Evolutionary conservation across 2,888 invertebrate genomes (phyloP).

Genomic region (Trileptium ribeirensis): DNA sequence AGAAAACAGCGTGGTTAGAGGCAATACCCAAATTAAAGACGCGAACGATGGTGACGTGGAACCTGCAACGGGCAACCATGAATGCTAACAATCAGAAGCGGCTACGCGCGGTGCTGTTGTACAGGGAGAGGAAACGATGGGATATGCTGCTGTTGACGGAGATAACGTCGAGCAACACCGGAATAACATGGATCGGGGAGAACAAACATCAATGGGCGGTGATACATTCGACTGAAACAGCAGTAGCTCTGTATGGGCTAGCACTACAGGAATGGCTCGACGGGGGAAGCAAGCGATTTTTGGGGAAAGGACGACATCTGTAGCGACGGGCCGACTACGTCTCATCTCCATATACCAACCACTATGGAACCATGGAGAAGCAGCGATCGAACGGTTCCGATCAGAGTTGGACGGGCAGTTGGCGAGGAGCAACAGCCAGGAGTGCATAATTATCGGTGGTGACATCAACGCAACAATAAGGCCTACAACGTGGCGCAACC

Average conservation of each 20-base stretch:
- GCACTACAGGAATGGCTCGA: neutral
- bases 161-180: too few relatives aligned
- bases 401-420: neutral
- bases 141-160: too few relatives aligned
- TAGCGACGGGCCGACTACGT: neutral
- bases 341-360: neutral
- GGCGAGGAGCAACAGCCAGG: neutral
- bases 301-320: neutral
- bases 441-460: neutral
- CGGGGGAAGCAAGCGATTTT: too few relatives aligned
- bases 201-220: constrained; percentile 8
- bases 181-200: too few relatives aligned
- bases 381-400: neutral
- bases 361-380: constrained; percentile 11
- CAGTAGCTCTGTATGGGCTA: neutral
- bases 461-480: neutral
- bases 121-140: too few relatives aligned
- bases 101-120: too few relatives aligned
- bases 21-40: too few relatives aligned
- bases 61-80: too few relatives aligned
- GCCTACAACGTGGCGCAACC: neutral
- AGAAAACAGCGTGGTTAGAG: too few relatives aligned
- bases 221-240: neutral
- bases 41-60: too few relatives aligned
- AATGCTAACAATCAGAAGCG: too few relatives aligned